A percentile compares a stretch with the other conserved stretches of the same genome.
Conservation (phyloP, 2,113 vertebrate genomes). For the Salvelinus alpinus region DNA sequence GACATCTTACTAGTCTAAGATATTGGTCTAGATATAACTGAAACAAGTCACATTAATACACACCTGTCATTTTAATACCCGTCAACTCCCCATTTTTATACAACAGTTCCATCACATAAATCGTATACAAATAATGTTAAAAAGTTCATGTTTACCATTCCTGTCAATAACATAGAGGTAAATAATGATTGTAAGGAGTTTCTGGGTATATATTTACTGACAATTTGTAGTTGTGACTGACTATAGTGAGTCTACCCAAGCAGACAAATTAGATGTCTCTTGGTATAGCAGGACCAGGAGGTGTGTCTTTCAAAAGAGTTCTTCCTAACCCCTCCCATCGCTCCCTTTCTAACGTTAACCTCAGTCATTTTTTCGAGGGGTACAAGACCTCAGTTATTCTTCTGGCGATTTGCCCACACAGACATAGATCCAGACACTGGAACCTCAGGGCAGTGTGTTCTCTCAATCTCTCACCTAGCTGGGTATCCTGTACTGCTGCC, state of each 20-base stretch:
- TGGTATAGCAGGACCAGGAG: constrained; percentile 50
- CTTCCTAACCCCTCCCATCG: constrained; percentile 64
- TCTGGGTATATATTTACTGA: too few species aligned
- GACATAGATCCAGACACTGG: constrained; percentile 5
- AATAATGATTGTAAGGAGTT: too few species aligned
- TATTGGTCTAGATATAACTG: neutral
- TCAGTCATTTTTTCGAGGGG: constrained; percentile 44
- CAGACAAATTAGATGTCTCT: constrained; percentile 2
- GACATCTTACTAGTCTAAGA: too few species aligned
- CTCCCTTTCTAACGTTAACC: constrained; percentile 58
- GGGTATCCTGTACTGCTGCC: neutral
- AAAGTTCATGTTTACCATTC: too few species aligned
- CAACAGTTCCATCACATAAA: too few species aligned
- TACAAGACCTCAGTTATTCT: constrained; percentile 49
- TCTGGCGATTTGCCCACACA: constrained; percentile 30
- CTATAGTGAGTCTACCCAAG: constrained; percentile 5
- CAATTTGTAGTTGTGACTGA: neutral
- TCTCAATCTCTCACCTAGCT: constrained; percentile 21
- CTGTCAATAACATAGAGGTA: neutral
- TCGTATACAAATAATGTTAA: too few species aligned
- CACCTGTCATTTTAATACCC: too few species aligned
- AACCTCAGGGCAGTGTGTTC: neutral
- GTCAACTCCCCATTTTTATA: too few species aligned
- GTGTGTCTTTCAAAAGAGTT: constrained; percentile 65
- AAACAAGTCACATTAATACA: too few species aligned